phyloP scores from a whole-genome alignment of 2,797 vertebrate genomes.

The Brotula barbata region DNA sequence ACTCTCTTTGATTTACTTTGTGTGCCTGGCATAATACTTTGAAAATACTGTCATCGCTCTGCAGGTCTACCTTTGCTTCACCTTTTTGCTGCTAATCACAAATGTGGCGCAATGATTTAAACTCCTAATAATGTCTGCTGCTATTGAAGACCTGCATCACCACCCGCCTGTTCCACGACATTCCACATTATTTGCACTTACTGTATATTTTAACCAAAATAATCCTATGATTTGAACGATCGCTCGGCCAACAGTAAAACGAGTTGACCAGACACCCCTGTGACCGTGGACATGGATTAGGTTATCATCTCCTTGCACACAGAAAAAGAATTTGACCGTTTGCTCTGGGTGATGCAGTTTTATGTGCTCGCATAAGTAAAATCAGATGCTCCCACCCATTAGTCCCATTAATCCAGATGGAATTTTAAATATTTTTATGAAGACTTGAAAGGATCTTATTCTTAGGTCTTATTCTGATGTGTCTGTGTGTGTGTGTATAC shows the following conservation, averaged over 20 bases:
- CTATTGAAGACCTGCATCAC: neutral
- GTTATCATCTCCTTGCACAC: slow-evolving; percentile 16
- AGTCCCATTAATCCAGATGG: slow-evolving; percentile 32
- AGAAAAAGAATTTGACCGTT: slow-evolving; percentile 19
- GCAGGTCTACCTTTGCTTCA: slow-evolving; percentile 9
- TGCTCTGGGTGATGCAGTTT: slow-evolving; percentile 15
- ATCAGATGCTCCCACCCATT: slow-evolving; percentile 12
- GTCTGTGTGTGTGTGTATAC: slow-evolving; percentile 45
- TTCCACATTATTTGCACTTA: slow-evolving; percentile 37
- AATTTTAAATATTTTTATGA: slow-evolving; percentile 32
- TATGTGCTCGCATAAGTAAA: slow-evolving; percentile 5
- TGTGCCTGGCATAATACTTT: slow-evolving; percentile 36
- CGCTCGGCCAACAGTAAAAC: slow-evolving; percentile 1
- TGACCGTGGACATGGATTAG: slow-evolving; percentile 17
- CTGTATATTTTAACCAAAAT: slow-evolving; percentile 35
- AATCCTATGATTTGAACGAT: slow-evolving; percentile 2
- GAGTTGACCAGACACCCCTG: slow-evolving; percentile 14
- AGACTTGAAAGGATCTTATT: slow-evolving; percentile 18
- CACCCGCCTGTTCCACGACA: slow-evolving; percentile 4
- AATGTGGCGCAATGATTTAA: slow-evolving; percentile 14
- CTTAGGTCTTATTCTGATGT: too few species aligned
- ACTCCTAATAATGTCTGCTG: slow-evolving; percentile 11
- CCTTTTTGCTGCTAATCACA: slow-evolving; percentile 29
- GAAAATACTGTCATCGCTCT: slow-evolving; percentile 16
- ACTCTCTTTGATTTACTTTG: slow-evolving; percentile 48